These are phyloP conservation scores for Clunio marinus DNA, from an alignment of 2,888 invertebrate species.

Conservation along the genomic window DNA sequence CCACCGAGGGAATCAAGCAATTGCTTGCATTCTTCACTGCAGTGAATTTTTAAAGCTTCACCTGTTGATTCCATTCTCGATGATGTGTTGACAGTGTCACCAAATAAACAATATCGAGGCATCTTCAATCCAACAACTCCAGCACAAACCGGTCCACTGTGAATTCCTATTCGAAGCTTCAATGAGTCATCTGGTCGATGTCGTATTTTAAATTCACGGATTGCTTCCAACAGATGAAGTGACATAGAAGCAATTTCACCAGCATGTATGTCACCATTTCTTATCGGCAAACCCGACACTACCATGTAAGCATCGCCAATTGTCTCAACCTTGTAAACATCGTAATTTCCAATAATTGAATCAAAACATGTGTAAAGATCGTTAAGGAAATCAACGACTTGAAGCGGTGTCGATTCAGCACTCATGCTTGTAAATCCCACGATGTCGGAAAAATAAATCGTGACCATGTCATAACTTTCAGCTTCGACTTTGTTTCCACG, in stretches of 20 bases:
- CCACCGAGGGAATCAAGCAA: slow-evolving; percentile 69
- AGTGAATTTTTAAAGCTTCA: slow-evolving; percentile 77
- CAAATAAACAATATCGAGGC: slow-evolving; percentile 86
- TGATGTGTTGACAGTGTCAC: slow-evolving; percentile 89
- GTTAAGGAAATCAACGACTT: slow-evolving; percentile 89
- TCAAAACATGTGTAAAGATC: slow-evolving; percentile 94
- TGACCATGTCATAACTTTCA: slow-evolving; percentile 85
- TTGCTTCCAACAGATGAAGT: slow-evolving; percentile 74
- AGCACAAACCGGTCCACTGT: slow-evolving; percentile 88
- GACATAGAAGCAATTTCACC: slow-evolving; percentile 94
- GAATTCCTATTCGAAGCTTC: slow-evolving; percentile 83
- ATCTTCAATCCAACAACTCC: slow-evolving; percentile 51
- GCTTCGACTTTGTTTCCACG: slow-evolving; percentile 84
- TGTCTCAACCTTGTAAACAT: slow-evolving; percentile 91
- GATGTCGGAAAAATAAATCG: slow-evolving; percentile 93
- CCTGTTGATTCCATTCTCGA: slow-evolving; percentile 84
- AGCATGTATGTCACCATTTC: slow-evolving; percentile 85
- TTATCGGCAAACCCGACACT: slow-evolving; percentile 83
- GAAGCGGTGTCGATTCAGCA: slow-evolving; percentile 82
- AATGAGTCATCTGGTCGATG: slow-evolving; percentile 82
- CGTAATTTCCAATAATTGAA: slow-evolving; percentile 86
- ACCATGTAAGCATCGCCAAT: slow-evolving; percentile 84
- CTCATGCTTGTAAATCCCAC: slow-evolving; percentile 92
- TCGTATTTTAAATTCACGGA: slow-evolving; percentile 80
- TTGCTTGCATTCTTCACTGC: slow-evolving; percentile 67